A percentile compares a stretch with the other conserved stretches of the same genome.
Conservation (phyloP, 2,888 invertebrate genomes). For the Oligia latruncula region DNA sequence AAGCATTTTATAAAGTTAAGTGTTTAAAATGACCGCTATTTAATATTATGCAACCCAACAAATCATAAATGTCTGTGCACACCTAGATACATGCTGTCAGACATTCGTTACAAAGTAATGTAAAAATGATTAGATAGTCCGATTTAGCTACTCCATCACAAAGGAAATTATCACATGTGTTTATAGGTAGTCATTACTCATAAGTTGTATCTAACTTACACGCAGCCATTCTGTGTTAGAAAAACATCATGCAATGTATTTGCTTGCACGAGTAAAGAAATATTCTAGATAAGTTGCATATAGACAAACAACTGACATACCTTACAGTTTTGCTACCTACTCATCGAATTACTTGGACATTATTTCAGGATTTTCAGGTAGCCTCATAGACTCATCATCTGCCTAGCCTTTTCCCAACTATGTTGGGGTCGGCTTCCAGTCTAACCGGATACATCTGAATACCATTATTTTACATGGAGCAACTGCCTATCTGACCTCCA, state of each 20-base stretch:
- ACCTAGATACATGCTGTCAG: neutral
- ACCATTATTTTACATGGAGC: too few species aligned
- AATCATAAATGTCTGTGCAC: conserved; percentile 6
- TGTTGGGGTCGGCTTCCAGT: too few species aligned
- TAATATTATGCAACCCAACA: conserved; percentile 36
- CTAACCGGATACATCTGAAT: too few species aligned
- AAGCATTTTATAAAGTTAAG: conserved; percentile 27
- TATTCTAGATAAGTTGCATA: neutral
- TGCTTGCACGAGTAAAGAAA: conserved; percentile 1
- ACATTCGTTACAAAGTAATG: conserved; percentile 20
- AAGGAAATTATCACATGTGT: conserved; percentile 36
- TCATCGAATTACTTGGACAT: neutral
- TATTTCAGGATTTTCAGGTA: neutral
- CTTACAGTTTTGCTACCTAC: neutral
- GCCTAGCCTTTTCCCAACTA: too few species aligned
- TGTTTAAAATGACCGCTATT: conserved; percentile 13
- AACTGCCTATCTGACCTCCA: too few species aligned
- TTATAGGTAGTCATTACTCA: conserved; percentile 10
- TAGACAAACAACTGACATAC: neutral
- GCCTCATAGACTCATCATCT: neutral
- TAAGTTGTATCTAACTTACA: conserved; percentile 23
- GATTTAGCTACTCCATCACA: conserved; percentile 30
- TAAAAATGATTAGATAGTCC: conserved; percentile 45
- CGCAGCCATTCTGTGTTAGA: conserved; percentile 20
- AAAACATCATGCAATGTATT: conserved; percentile 33